Evolutionary conservation across 2,797 vertebrate genomes (phyloP), one percentile per base, ranked within the genome.

Genomic region (Rallus crepitans): DNA sequence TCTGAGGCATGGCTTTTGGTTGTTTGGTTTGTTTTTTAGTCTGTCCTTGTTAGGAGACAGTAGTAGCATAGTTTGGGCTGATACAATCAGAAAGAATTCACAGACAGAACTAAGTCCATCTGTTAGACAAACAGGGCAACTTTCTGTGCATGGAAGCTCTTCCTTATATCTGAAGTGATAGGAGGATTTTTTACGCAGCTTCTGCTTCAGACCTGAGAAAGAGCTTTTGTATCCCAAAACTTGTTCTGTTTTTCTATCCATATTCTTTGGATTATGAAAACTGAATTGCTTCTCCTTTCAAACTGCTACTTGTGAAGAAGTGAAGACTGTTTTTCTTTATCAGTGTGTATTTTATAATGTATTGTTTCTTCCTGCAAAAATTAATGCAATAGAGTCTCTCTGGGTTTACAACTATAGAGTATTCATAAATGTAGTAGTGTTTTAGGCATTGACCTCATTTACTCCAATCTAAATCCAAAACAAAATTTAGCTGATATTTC

Each of bases 1-100:
- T 59, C 24, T 66, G 24, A 66, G 24, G 30, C 5, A 19, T 75
- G 30, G 0, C 1, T 82, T 64, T 52, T 13, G 0, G 1, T 30
- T 55, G 16, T 7, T 18, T 47, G 5, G 1, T 71, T 60, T 61
- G 10, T 3, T 6, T 70, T 77, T 85, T 63, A n/a, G 21, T 37
- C 24, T 45, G 11, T 40, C 12, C 4, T 2, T 35, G 8, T 72
- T 30, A 82, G 73, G 37, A 20, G 2, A 60, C 6, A 86, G 6
- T 17, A 50, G 11, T 11, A 71, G 15, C 2, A 9, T 24, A 83
- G 31, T 66, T 66, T 59, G 6, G 14, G 23, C 10, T 73, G 20
- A 37, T 73, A 72, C 3, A 2, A 77, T 9, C 6, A 59, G 45
- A 30, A 82, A n/a, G 73, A 4, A 6, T 19, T 28, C 12, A 2